These are phyloP conservation scores for Tetrao urogallus DNA, from an alignment of 2,113 vertebrate species.

Conservation along the genomic window DNA sequence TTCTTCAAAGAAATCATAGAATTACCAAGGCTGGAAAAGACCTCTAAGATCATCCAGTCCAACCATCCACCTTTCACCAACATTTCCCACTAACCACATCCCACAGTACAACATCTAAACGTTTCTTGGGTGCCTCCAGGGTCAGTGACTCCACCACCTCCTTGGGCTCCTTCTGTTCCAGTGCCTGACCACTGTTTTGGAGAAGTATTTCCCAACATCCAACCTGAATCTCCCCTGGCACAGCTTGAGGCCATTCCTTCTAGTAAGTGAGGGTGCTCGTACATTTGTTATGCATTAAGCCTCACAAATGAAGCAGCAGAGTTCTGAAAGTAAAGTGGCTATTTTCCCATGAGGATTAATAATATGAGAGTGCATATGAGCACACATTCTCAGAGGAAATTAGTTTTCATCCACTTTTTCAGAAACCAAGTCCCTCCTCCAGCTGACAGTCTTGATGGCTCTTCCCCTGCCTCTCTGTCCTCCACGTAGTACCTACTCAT, in stretches of 20 bases:
- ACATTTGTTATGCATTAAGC: background rate
- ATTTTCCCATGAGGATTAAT: background rate
- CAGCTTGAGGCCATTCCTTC: too few relatives aligned
- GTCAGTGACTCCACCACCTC: too few relatives aligned
- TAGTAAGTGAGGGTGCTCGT: background rate
- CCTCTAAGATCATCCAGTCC: too few relatives aligned
- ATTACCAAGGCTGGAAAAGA: too few relatives aligned
- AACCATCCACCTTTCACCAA: too few relatives aligned
- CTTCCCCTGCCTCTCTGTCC: background rate
- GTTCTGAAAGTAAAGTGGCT: background rate
- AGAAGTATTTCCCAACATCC: too few relatives aligned
- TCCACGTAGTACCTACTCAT: background rate
- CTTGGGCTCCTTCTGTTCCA: too few relatives aligned
- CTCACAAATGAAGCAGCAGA: background rate
- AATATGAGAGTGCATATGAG: background rate
- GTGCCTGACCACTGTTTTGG: too few relatives aligned
- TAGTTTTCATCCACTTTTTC: background rate
- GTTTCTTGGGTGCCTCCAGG: too few relatives aligned
- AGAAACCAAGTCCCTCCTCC: background rate
- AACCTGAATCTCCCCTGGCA: too few relatives aligned
- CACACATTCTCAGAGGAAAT: background rate
- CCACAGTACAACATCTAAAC: too few relatives aligned
- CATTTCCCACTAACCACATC: too few relatives aligned
- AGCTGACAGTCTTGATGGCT: background rate
- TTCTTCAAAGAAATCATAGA: background rate